phyloP scores from a whole-genome alignment of 2,113 vertebrate genomes.

The Zootoca vivipara region DNA sequence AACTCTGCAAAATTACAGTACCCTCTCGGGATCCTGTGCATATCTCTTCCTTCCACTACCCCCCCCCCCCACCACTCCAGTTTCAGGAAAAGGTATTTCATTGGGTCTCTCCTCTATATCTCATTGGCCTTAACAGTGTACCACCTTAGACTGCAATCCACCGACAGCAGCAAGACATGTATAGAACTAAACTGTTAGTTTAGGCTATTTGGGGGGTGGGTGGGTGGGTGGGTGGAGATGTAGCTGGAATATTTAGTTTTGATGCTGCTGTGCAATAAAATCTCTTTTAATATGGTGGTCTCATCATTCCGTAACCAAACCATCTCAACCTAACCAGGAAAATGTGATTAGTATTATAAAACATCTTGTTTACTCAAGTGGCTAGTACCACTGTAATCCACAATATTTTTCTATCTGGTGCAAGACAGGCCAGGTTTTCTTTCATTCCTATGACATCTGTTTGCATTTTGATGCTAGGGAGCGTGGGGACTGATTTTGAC shows the following conservation, averaged over 20 bases:
- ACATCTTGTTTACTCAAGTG: not conserved
- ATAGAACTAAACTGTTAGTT: not conserved
- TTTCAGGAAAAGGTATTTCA: not conserved
- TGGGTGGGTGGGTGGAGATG: too few species aligned
- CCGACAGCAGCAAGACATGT: not conserved
- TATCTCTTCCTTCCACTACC: not conserved
- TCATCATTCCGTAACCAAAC: not conserved
- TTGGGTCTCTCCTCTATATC: not conserved
- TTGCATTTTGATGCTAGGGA: not conserved
- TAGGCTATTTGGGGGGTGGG: not conserved
- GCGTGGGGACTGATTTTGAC: not conserved
- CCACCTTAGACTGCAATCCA: not conserved
- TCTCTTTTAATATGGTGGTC: not conserved
- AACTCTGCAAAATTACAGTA: not conserved
- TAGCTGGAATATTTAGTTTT: not conserved
- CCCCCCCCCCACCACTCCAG: too few species aligned
- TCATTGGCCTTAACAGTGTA: not conserved
- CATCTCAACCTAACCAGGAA: not conserved
- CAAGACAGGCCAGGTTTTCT: not conserved
- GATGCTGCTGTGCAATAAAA: not conserved
- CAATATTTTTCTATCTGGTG: conserved; percentile 6
- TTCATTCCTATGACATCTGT: not conserved
- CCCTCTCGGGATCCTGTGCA: not conserved
- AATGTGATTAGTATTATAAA: not conserved
- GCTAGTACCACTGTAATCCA: not conserved